phyloP scores from a whole-genome alignment of 2,888 invertebrate species.

The Brassicogethes aeneus region DNA sequence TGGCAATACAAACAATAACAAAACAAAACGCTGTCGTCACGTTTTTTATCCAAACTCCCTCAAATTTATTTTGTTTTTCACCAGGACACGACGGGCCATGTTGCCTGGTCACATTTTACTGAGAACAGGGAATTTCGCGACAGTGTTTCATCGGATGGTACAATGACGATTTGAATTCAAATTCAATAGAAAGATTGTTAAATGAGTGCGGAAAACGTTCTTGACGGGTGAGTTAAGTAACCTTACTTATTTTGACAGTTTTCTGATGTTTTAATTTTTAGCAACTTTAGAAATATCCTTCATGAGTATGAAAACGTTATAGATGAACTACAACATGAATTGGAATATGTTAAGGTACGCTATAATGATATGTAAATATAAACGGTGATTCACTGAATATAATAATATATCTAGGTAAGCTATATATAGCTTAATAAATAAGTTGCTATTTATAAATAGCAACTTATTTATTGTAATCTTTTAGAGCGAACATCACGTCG shows the following conservation, averaged over 20 bases:
- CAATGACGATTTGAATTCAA: neutral
- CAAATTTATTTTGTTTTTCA: constrained; percentile 7
- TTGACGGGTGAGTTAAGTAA: neutral
- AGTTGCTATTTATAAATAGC: neutral
- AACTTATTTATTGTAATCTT: neutral
- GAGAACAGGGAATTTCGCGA: constrained; percentile 5
- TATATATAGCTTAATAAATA: neutral
- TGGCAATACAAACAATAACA: constrained; percentile 6
- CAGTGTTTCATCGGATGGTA: neutral
- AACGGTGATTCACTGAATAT: no score
- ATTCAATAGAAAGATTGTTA: neutral
- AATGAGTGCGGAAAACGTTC: neutral
- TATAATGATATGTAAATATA: no score
- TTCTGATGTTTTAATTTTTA: neutral
- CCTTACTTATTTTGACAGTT: neutral
- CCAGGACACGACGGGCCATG: constrained; percentile 6
- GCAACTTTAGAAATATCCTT: neutral
- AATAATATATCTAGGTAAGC: no score
- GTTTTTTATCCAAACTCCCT: constrained; percentile 8
- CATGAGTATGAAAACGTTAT: neutral
- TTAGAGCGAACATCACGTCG: neutral
- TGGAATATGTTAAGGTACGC: neutral
- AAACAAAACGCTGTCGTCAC: constrained; percentile 6
- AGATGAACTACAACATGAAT: neutral
- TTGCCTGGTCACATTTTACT: constrained; percentile 9